phyloP scores from a whole-genome alignment of 2,797 vertebrate genomes.

The Poliocrania exsul region DNA sequence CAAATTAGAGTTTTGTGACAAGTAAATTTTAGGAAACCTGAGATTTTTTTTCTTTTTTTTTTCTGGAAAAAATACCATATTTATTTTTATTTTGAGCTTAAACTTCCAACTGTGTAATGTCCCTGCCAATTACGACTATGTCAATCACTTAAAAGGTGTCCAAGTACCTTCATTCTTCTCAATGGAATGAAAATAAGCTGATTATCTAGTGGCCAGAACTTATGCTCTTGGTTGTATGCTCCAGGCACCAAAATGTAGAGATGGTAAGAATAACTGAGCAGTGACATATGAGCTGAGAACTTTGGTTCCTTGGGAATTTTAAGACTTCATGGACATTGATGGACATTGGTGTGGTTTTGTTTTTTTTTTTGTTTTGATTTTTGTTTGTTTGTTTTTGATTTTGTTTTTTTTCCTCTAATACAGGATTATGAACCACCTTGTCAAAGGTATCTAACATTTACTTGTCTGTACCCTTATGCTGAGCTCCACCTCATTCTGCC shows the following conservation, averaged over 20 bases:
- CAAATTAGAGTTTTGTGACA: not conserved
- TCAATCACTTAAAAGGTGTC: not conserved
- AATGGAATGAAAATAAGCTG: not conserved
- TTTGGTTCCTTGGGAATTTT: not conserved
- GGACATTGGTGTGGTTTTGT: not conserved
- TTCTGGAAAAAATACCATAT: not conserved
- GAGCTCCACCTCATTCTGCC: not conserved
- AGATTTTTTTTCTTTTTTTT: not conserved
- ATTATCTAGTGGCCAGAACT: not conserved
- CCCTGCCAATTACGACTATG: rapidly evolving
- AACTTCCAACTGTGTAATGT: not conserved
- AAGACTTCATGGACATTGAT: not conserved
- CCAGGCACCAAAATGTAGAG: not conserved
- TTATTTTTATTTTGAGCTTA: not conserved
- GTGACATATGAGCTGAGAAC: not conserved
- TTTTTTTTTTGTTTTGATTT: not conserved
- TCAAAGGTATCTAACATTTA: not conserved
- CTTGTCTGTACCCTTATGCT: not conserved
- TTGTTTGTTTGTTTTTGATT: no score
- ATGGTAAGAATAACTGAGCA: not conserved
- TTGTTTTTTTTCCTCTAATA: no score
- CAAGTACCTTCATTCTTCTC: not conserved
- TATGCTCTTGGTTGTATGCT: not conserved
- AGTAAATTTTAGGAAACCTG: not conserved
- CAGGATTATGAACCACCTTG: not conserved